These are phyloP conservation scores for Eupithecia subumbrata DNA, from an alignment of 2,888 invertebrate genomes.

Conservation along the genomic window DNA sequence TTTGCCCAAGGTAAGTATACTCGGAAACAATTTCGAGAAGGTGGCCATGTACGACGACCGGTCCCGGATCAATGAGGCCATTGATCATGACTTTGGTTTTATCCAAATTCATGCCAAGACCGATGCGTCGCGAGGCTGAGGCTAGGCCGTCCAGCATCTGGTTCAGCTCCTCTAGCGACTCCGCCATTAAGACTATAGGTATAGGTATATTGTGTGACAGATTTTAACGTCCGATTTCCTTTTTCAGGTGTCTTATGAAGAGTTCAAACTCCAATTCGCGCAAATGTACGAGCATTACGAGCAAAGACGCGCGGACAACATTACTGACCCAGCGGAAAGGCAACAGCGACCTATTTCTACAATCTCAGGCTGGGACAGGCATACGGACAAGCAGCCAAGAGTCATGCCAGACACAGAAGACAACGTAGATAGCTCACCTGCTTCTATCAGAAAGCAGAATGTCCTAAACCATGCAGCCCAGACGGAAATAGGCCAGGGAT, in stretches of 20 bases:
- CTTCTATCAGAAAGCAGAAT: conserved; percentile 57
- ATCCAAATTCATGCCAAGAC: too few relatives aligned
- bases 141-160: too few relatives aligned
- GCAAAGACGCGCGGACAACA: conserved; percentile 95
- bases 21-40: too few relatives aligned
- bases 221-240: background rate
- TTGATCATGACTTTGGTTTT: too few relatives aligned
- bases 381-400: conserved; percentile 52
- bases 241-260: conserved; percentile 96
- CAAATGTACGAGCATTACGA: conserved; percentile 99
- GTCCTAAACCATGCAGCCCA: conserved; percentile 77
- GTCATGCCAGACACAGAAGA: conserved; percentile 53
- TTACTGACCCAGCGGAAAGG: conserved; percentile 96
- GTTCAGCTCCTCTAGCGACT: too few relatives aligned
- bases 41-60: too few relatives aligned
- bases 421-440: conserved; percentile 55
- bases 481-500: conserved; percentile 76
- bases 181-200: too few relatives aligned
- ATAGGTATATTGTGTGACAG: background rate
- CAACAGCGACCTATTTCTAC: conserved; percentile 97
- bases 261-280: conserved; percentile 98
- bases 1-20: too few relatives aligned
- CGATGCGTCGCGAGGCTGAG: too few relatives aligned
- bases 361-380: conserved; percentile 96
- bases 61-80: too few relatives aligned